These are phyloP conservation scores for Drosophila eohydei DNA, from an alignment of 2,888 invertebrate genomes.

Conservation along the genomic window DNA sequence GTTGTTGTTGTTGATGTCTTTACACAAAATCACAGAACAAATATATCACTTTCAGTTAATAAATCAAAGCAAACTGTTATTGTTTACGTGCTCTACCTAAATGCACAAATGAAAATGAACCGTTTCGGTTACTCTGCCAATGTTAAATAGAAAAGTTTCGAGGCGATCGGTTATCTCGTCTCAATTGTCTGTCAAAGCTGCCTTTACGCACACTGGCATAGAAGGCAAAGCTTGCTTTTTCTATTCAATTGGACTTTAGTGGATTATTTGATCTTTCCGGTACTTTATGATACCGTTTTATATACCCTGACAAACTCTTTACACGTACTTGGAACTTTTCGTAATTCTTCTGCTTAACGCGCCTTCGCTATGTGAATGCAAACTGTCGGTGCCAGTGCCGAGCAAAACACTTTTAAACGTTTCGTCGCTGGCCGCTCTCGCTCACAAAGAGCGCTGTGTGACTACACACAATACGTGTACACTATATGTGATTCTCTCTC, in stretches of 20 bases:
- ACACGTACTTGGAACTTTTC: constrained; percentile 32
- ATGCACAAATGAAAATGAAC: constrained; percentile 82
- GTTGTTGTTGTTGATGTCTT: constrained; percentile 61
- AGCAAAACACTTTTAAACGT: constrained; percentile 81
- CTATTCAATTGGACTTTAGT: constrained; percentile 52
- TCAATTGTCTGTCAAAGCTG: constrained; percentile 81
- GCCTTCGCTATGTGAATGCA: constrained; percentile 73
- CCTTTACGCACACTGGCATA: constrained; percentile 97
- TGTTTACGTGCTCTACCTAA: constrained; percentile 63
- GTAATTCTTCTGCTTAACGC: constrained; percentile 58
- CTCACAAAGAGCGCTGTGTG: constrained; percentile 47
- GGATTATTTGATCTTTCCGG: constrained; percentile 57
- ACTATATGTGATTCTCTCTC: not conserved
- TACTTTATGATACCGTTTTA: constrained; percentile 55
- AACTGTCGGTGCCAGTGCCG: constrained; percentile 70
- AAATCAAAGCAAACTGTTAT: constrained; percentile 40
- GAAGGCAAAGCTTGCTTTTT: constrained; percentile 88
- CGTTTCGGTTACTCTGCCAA: constrained; percentile 61
- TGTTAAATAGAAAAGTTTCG: constrained; percentile 74
- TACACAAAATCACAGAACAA: constrained; percentile 81
- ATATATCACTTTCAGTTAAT: constrained; percentile 67
- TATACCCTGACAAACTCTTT: constrained; percentile 47
- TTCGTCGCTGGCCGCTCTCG: constrained; percentile 44
- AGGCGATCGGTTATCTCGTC: constrained; percentile 39
- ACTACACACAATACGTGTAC: constrained; percentile 21